These are phyloP conservation scores for Formica selysi DNA, from an alignment of 1,140 invertebrate species.

Conservation along the genomic window DNA sequence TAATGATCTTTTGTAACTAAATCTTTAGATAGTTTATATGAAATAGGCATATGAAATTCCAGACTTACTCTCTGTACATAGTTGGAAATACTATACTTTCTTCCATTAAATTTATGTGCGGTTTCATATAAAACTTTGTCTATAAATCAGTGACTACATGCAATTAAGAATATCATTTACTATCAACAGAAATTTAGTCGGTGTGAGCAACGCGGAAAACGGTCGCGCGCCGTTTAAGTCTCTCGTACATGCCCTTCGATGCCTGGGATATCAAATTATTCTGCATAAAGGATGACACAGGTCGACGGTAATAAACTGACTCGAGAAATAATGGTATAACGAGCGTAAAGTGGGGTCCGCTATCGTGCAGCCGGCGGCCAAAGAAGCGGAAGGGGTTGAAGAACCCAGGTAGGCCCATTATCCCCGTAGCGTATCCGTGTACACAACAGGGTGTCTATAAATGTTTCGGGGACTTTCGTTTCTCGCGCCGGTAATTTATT, in stretches of 20 bases:
- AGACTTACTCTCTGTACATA: background rate
- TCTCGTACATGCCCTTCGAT: constrained; percentile 67
- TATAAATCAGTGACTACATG: background rate
- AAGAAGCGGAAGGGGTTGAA: constrained; percentile 76
- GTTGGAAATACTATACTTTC: constrained; percentile 3
- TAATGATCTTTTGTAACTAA: constrained; percentile 1
- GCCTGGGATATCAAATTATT: constrained; percentile 75
- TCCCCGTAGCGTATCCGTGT: constrained; percentile 71
- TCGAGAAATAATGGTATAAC: constrained; percentile 76
- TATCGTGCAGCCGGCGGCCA: constrained; percentile 74
- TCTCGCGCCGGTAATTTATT: constrained; percentile 79
- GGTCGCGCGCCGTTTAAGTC: background rate
- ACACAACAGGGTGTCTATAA: constrained; percentile 76
- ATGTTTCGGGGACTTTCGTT: constrained; percentile 75
- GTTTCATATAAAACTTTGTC: background rate
- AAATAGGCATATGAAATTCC: constrained; percentile 21
- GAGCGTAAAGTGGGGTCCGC: constrained; percentile 74
- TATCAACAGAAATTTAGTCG: constrained; percentile 11
- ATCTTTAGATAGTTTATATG: background rate
- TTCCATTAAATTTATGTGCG: constrained; percentile 3
- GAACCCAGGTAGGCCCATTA: constrained; percentile 78
- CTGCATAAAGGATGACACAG: constrained; percentile 76
- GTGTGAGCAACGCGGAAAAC: constrained; percentile 34
- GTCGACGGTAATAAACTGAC: constrained; percentile 77
- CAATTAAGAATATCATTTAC: constrained; percentile 48